Evolutionary conservation across 1,140 invertebrate species (phyloP), one percentile per base, ranked within the genome.

Genomic region (Drosophila persimilis): DNA sequence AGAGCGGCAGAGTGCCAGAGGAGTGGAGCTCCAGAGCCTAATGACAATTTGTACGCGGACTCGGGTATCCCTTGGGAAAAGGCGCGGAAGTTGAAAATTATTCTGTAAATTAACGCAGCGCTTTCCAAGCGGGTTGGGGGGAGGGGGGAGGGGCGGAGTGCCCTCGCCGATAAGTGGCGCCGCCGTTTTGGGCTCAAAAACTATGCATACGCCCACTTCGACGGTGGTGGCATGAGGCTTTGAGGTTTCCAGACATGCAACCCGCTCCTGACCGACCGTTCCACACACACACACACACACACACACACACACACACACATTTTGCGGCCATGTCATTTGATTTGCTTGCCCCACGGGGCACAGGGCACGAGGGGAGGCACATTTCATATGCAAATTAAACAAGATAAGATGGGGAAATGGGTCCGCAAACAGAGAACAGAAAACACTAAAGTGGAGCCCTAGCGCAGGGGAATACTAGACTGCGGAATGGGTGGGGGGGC

Each of bases 341-440:
- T 80, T 89, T 84, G 80, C 80, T 39, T 13, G 35, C 35, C 9
- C 9, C 35, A 39, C 1, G 35, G 13, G 35, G 0, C 35, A 39
- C 1, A 11, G 13, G 35, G 0, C 9, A 7, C 43, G 31, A 0
- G 31, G 31, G 35, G 11, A 54, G 73, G 73, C 78, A 79, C 81
- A 86, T 86, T 86, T 86, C 81, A 72, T 86, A 86, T 86, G 81
- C 81, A 86, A 86, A 86, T 86, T 86, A 86, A 80, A 74, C 65
- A 63, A 74, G 81, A 81, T 86, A 86, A 86, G 70, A 63, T 59
- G 77, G 11, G 26, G 41, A 44, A 57, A 60, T 44, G 31, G 31
- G 31, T 31, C 31, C 9, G 31, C 31, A 31, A 31, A 39, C 35
- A 43, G 56, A 8, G 47, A 47, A n/a, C 24, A 3, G 11, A 61